Conservation (phyloP, 2,113 vertebrate species). For the Ardeotis arabs region DNA sequence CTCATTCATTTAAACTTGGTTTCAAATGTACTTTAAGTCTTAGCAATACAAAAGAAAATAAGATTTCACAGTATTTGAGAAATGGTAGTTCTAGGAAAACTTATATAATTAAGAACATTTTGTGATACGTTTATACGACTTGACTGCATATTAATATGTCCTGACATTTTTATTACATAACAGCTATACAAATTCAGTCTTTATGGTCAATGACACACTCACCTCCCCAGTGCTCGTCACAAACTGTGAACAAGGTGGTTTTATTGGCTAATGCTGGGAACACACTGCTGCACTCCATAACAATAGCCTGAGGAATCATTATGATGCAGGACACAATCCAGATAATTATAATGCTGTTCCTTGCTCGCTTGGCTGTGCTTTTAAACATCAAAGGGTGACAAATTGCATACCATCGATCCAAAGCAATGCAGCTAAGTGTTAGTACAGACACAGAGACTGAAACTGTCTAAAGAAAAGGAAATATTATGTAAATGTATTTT, state of each 20-base stretch:
- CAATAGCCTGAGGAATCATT: slow-evolving; percentile 96
- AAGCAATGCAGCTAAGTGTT: slow-evolving; percentile 94
- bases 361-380: slow-evolving; percentile 92
- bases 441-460: slow-evolving; percentile 96
- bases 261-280: slow-evolving; percentile 93
- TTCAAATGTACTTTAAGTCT: background rate
- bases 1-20: background rate
- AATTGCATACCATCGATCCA: slow-evolving; percentile 98
- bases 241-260: slow-evolving; percentile 94
- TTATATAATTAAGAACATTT: background rate
- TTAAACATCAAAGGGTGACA: slow-evolving; percentile 98
- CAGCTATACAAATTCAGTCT: background rate
- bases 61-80: background rate
- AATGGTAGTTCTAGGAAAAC: background rate
- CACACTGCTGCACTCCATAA: slow-evolving; percentile 93
- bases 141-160: background rate
- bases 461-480: slow-evolving; percentile 83
- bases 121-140: background rate
- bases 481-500: background rate
- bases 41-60: background rate
- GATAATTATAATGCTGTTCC: slow-evolving; percentile 92
- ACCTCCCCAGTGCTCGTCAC: slow-evolving; percentile 96
- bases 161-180: background rate
- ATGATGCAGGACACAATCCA: slow-evolving; percentile 94
- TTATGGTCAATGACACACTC: slow-evolving; percentile 49